These are phyloP conservation scores for Hippopotamyrus pictus DNA, from an alignment of 2,797 vertebrate genomes.

Conservation along the genomic window DNA sequence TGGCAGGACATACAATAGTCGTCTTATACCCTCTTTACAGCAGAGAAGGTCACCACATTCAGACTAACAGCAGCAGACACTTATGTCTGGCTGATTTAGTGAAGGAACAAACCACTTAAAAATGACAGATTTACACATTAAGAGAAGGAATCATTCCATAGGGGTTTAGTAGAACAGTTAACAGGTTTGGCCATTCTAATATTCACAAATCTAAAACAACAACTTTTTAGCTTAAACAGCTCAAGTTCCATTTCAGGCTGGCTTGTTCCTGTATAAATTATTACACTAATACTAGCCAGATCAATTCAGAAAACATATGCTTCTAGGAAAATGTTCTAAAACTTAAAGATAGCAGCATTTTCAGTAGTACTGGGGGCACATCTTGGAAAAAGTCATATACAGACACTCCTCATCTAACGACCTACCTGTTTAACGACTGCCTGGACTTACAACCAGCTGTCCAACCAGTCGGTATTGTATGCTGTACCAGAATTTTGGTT, in stretches of 20 bases:
- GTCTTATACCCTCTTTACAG: background rate
- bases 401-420: background rate
- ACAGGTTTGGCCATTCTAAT: background rate
- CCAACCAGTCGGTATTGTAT: background rate
- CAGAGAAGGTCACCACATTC: background rate
- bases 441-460: background rate
- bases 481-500: background rate
- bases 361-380: background rate
- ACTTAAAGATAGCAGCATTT: background rate
- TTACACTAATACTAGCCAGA: background rate
- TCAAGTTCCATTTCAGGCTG: background rate
- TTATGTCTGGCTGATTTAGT: background rate
- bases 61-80: background rate
- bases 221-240: background rate
- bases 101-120: background rate
- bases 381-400: background rate
- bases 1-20: background rate
- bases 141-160: background rate
- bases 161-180: background rate
- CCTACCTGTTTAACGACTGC: background rate
- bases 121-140: background rate
- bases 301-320: background rate
- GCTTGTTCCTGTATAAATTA: conserved; percentile 4
- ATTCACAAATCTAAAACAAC: background rate
- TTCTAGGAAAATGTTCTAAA: background rate